Percentiles rank a stretch among this genome's conserved stretches.
Conservation (phyloP, 2,888 invertebrate genomes). For the Drepana falcataria region DNA sequence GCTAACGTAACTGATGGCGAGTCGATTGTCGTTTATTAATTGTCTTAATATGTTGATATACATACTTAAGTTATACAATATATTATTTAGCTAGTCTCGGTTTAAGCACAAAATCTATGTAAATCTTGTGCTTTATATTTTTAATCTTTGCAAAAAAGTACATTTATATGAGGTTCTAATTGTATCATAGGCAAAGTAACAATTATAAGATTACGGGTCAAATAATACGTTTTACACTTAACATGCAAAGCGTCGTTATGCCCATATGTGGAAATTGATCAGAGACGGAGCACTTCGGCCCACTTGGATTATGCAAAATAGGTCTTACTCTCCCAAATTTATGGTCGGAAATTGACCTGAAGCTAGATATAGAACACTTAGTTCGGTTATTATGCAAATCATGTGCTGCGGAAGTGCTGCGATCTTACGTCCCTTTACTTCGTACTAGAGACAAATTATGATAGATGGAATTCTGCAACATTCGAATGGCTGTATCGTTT, state of each 20-base stretch:
- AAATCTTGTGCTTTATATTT: too few relatives aligned
- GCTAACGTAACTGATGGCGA: too few relatives aligned
- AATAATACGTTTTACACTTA: too few relatives aligned
- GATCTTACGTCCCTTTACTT: slow-evolving; percentile 62
- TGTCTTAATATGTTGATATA: too few relatives aligned
- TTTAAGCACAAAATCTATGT: too few relatives aligned
- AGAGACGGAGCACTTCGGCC: slow-evolving; percentile 41
- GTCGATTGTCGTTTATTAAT: too few relatives aligned
- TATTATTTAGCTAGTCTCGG: too few relatives aligned
- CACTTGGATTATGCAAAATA: slow-evolving; percentile 32
- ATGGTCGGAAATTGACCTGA: slow-evolving; percentile 39
- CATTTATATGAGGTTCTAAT: too few relatives aligned
- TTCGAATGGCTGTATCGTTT: slow-evolving; percentile 22
- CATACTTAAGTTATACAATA: too few relatives aligned
- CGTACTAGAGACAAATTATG: slow-evolving; percentile 66
- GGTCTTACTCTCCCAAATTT: slow-evolving; percentile 29
- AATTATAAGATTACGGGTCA: too few relatives aligned
- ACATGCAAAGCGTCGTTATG: slow-evolving; percentile 36
- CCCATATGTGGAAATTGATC: slow-evolving; percentile 61
- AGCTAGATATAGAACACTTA: slow-evolving; percentile 42
- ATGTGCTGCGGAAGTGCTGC: slow-evolving; percentile 59
- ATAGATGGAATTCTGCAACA: slow-evolving; percentile 55
- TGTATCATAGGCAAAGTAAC: too few relatives aligned
- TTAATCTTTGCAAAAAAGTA: too few relatives aligned
- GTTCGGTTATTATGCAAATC: slow-evolving; percentile 72